phyloP scores from a whole-genome alignment of 2,113 vertebrate species.

The Cnemophilus loriae region DNA sequence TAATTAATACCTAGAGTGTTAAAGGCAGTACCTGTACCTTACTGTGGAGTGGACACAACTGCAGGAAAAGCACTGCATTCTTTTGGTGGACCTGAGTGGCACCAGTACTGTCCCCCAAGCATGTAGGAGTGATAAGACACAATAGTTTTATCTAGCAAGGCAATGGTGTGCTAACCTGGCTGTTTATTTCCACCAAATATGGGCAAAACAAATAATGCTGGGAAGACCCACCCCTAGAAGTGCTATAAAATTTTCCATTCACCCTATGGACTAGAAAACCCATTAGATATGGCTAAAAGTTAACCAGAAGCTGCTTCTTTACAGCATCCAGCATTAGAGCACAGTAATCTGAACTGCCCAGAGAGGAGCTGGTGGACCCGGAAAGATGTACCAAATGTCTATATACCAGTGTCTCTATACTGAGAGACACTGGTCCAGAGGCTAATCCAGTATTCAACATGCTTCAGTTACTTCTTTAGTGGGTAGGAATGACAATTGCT shows the following conservation, averaged over 20 bases:
- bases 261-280: neutral
- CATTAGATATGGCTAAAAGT: neutral
- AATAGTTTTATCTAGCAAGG: neutral
- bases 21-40: neutral
- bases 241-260: neutral
- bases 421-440: neutral
- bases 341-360: neutral
- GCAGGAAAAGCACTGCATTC: neutral
- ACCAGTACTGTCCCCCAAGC: neutral
- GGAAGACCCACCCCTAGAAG: neutral
- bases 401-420: neutral
- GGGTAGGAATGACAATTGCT: neutral
- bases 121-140: neutral
- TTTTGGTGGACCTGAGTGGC: neutral
- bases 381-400: neutral
- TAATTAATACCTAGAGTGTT: neutral
- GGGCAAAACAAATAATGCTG: neutral
- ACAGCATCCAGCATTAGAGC: neutral
- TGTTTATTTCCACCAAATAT: neutral
- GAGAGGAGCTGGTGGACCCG: neutral
- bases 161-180: neutral
- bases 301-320: neutral
- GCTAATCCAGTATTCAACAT: neutral
- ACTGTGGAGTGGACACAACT: neutral
- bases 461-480: neutral